Base-by-base conservation (phyloP, 1,140 invertebrate species). In the Venustaconcha ellipsiformis region DNA sequence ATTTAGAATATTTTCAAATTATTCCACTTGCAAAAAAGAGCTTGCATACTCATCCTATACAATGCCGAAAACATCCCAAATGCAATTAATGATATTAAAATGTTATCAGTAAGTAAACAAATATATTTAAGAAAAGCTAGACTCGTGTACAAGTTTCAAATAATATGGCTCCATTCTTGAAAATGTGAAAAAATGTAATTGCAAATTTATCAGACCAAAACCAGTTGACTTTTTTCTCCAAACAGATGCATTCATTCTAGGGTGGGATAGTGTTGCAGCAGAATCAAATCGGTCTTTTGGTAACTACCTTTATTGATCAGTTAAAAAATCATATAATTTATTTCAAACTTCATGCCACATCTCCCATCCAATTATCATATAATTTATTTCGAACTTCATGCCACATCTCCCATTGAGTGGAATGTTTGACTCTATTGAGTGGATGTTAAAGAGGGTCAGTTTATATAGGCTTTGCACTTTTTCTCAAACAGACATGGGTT, bases 211-310 rank as follows among this genome's bases (percentile, higher is more conserved):
- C 13, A 68, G 65, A 57, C 65, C 18, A 3, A 26, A 18, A 8
- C 64, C 11, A 55, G 59, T 72, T 59, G 17, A 58, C 1, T 58
- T 57, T 23, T 18, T 15, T 72, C 12, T 77, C 11, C 37, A 17
- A 60, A 74, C 69, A 15, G 74, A 79, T 73, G 74, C 70, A 11
- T 72, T 59, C 11, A 17, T 57, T n/a, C 1, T 15, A 62, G 78
- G 67, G 23, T 74, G 71, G 71, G 78, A 67, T 63, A n/a, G n/a
- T 37, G 37, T 57, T 70, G 62, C 57, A 56, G 18, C 3, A 57
- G 57, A 18, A 18, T 48, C 62, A n/a, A 59, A 69, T 71, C 26
- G 2, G 26, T 37, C 14, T 57, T 30, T 68, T 62, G 63, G 26
- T 59, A 74, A 70, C 63, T 55, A 62, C 59, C 74, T 72, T 67